Conservation (phyloP, 2,113 vertebrate genomes). For the Megaceryle maxima region DNA sequence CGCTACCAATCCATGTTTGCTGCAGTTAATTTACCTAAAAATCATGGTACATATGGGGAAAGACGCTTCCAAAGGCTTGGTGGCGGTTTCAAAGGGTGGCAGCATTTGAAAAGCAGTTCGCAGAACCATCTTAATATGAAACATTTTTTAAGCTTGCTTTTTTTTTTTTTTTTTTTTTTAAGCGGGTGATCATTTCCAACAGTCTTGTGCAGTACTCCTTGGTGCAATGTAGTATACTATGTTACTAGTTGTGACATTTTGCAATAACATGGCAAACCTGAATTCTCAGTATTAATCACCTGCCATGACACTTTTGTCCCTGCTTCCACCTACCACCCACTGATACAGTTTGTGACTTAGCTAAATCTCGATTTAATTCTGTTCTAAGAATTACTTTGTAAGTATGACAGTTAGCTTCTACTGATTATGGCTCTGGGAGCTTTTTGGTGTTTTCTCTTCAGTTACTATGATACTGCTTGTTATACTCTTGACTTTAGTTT, state of each 20-base stretch:
- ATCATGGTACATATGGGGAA: not conserved
- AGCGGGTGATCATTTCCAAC: fast-evolving
- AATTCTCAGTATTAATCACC: not conserved
- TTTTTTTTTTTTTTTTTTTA: not conserved
- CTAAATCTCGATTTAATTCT: not conserved
- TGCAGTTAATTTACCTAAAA: not conserved
- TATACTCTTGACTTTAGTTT: not conserved
- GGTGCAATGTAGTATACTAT: fast-evolving
- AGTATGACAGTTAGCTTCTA: not conserved
- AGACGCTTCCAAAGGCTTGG: not conserved
- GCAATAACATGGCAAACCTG: not conserved
- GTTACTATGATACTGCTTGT: not conserved
- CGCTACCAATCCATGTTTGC: not conserved
- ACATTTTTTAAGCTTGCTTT: not conserved
- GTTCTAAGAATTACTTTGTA: not conserved
- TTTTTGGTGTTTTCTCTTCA: not conserved
- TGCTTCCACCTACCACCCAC: not conserved
- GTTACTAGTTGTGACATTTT: not conserved
- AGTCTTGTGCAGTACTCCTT: not conserved
- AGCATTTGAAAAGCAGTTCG: not conserved
- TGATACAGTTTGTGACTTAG: not conserved
- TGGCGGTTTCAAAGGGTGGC: not conserved
- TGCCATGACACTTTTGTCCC: not conserved
- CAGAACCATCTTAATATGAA: not conserved
- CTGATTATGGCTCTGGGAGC: not conserved